Conservation (phyloP, 2,113 vertebrate genomes). For the Callospermophilus lateralis region DNA sequence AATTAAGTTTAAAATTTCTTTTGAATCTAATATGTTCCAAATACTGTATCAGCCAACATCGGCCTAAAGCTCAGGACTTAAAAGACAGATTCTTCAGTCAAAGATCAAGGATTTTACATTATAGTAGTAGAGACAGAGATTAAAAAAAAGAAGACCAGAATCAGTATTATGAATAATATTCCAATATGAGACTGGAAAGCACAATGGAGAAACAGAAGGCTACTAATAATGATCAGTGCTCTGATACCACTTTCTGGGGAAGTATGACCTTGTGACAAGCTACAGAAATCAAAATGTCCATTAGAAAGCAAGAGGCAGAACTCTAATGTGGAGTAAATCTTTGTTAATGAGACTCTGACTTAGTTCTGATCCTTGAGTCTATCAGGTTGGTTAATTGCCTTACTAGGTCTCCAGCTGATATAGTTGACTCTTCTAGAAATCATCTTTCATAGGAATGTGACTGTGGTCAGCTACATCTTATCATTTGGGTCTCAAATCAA, state of each 20-base stretch:
- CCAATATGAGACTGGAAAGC: background rate
- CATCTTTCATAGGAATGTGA: background rate
- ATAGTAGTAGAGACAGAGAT: background rate
- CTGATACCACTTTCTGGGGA: accelerated
- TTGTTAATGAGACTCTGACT: background rate
- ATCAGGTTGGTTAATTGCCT: background rate
- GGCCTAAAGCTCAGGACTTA: background rate
- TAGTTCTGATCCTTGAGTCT: background rate
- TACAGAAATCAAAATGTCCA: too few species aligned
- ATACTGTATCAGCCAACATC: background rate
- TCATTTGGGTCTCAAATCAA: background rate
- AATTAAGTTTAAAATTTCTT: background rate
- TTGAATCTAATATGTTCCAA: background rate
- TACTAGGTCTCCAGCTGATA: background rate
- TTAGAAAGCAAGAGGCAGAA: background rate
- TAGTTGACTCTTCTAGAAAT: background rate
- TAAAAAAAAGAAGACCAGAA: background rate
- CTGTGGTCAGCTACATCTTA: background rate
- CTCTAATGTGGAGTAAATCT: background rate
- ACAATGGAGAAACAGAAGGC: background rate
- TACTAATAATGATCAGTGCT: background rate
- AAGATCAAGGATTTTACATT: background rate
- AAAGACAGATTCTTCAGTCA: background rate
- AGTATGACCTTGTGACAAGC: background rate
- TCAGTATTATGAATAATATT: background rate